Conservation (phyloP, 1,140 invertebrate species). For the Chrysomallon squamiferum region DNA sequence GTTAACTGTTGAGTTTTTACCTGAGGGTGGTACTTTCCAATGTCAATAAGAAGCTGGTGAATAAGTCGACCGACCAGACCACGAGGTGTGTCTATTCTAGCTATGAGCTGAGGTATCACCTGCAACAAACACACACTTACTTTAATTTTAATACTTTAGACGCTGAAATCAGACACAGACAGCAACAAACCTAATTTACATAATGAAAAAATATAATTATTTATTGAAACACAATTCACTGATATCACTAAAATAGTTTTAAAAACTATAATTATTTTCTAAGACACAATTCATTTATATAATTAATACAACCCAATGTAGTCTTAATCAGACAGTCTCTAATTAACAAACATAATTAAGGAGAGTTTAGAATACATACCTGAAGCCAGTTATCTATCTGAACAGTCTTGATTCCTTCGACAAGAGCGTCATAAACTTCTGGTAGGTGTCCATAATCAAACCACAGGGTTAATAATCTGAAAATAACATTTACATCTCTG, state of each 20-base stretch:
- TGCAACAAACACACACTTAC: conserved; percentile 27
- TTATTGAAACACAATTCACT: background rate
- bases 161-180: background rate
- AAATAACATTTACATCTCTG: too few relatives aligned
- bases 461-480: conserved; percentile 66
- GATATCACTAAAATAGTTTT: too few relatives aligned
- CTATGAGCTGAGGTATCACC: conserved; percentile 98
- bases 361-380: conserved; percentile 55
- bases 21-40: conserved; percentile 79
- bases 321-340: too few relatives aligned
- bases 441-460: conserved; percentile 74
- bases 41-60: conserved; percentile 91
- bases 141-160: too few relatives aligned
- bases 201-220: background rate
- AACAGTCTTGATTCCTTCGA: conserved; percentile 89
- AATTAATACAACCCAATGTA: too few relatives aligned
- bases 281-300: too few relatives aligned
- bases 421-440: conserved; percentile 91
- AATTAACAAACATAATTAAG: background rate
- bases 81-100: conserved; percentile 92
- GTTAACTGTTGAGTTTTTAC: too few relatives aligned
- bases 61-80: conserved; percentile 88
- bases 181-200: background rate
- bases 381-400: conserved; percentile 99
- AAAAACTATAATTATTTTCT: too few relatives aligned